A percentile compares a stretch with the other conserved stretches of the same genome.
These are phyloP conservation scores for Lepetodrilus schrolli DNA, from an alignment of 2,888 invertebrate species.

Conservation along the genomic window DNA sequence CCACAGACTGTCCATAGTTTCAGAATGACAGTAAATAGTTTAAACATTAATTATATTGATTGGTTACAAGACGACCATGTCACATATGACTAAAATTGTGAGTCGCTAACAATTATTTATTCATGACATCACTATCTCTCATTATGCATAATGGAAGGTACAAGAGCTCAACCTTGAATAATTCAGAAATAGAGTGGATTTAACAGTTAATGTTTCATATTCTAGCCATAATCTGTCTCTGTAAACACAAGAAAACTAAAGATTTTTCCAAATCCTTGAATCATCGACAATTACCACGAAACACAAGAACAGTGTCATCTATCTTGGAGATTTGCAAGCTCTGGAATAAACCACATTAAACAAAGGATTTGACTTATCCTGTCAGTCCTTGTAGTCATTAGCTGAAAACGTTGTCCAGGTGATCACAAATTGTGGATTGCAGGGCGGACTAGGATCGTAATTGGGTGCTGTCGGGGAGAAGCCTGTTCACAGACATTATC, in stretches of 20 bases:
- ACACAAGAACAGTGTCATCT: constrained; percentile 18
- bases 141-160: too few species aligned
- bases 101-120: too few species aligned
- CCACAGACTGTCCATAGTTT: too few species aligned
- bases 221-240: not conserved
- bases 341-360: constrained; percentile 18
- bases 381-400: constrained; percentile 17
- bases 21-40: too few species aligned
- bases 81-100: too few species aligned
- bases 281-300: constrained; percentile 6
- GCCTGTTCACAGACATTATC: not conserved
- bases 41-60: too few species aligned
- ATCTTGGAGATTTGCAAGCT: constrained; percentile 3
- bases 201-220: constrained; percentile 3
- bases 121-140: too few species aligned
- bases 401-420: constrained; percentile 24
- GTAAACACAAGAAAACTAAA: constrained; percentile 12
- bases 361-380: constrained; percentile 26
- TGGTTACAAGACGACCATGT: too few species aligned
- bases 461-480: constrained; percentile 8
- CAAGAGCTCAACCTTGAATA: too few species aligned
- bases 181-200: not conserved
- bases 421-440: constrained; percentile 23
- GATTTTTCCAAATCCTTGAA: constrained; percentile 12
- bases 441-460: constrained; percentile 2